Evolutionary conservation across 2,888 invertebrate species (phyloP), one percentile per base, ranked within the genome.

Genomic region (Hydriomena furcata): DNA sequence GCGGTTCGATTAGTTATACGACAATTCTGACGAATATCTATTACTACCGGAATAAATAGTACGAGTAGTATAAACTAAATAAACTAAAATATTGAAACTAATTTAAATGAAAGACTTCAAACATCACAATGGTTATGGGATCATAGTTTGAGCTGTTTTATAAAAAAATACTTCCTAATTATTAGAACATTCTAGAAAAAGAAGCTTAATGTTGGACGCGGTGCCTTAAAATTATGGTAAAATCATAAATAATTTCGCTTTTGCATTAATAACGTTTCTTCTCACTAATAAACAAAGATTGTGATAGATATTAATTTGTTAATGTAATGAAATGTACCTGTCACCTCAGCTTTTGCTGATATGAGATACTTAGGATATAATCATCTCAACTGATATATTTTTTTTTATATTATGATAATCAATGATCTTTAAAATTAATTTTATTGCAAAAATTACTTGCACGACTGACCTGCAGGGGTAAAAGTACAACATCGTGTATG

Each of bases 321-420:
- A 55, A 31, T 55, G 43, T 55, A 48, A 51, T 53, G 32, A 56
- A 53, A 50, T 52, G 55, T 58, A 62, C 57, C 49, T 57, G 56
- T 52, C 40, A 24, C 48, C 49, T 42, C 40, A 56, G 51, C 42
- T 54, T 13, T 59, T 58, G 44, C 56, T 61, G 52, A 61, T 60
- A 54, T 51, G 45, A 54, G 21, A 45, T 61, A 62, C 36, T 55
- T 24, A 52, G 34, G 40, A 40, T 54, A 44, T 46, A 60, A 57
- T 34, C 60, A 67, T 57, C 68, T 71, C 71, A 68, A 73, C 55
- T 71, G 73, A 66, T 68, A 57, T 25, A 12, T 34, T 12, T 25
- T 32, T 28, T 42, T 10, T 8, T 24, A 24, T 5, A 17, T 17
- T 4, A 17, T 17, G 4, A 17, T 5, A 24, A n/a, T n/a, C n/a